Percentiles rank a stretch among this genome's conserved stretches.
These are phyloP conservation scores for Brachionus rotundiformis DNA, from an alignment of 1,140 invertebrate genomes.

Conservation along the genomic window DNA sequence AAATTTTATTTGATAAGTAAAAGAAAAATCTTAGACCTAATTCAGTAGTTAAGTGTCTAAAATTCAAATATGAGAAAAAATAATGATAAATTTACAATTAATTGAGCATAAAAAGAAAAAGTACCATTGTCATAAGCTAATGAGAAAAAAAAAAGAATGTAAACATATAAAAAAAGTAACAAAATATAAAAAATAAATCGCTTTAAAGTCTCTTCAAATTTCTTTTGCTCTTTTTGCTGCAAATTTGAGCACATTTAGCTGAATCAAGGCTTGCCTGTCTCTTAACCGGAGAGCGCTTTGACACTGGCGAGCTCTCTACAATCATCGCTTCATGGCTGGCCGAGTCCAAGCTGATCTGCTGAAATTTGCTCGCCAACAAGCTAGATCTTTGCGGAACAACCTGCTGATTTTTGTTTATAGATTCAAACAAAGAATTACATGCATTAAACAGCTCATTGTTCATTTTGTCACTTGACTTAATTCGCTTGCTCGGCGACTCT, in stretches of 20 bases:
- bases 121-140: not conserved
- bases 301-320: not conserved
- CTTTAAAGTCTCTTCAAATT: slow-evolving; percentile 49
- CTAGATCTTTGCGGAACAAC: not conserved
- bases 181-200: slow-evolving; percentile 19
- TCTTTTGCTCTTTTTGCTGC: slow-evolving; percentile 46
- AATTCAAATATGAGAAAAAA: not conserved
- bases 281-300: not conserved
- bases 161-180: slow-evolving; percentile 20
- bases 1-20: not conserved
- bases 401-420: not conserved
- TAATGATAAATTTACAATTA: slow-evolving; percentile 11
- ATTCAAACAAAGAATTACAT: slow-evolving; percentile 26
- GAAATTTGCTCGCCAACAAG: not conserved
- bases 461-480: not conserved
- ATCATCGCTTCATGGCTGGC: not conserved
- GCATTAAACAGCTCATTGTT: slow-evolving; percentile 20
- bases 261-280: not conserved
- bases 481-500: not conserved
- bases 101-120: slow-evolving; percentile 28
- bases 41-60: not conserved
- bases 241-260: not conserved
- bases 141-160: not conserved
- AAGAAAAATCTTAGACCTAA: slow-evolving; percentile 1
- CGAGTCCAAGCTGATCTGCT: not conserved